Evolutionary conservation across 2,113 vertebrate genomes (phyloP), one percentile per base, ranked within the genome.

Genomic region (Strigops habroptila): DNA sequence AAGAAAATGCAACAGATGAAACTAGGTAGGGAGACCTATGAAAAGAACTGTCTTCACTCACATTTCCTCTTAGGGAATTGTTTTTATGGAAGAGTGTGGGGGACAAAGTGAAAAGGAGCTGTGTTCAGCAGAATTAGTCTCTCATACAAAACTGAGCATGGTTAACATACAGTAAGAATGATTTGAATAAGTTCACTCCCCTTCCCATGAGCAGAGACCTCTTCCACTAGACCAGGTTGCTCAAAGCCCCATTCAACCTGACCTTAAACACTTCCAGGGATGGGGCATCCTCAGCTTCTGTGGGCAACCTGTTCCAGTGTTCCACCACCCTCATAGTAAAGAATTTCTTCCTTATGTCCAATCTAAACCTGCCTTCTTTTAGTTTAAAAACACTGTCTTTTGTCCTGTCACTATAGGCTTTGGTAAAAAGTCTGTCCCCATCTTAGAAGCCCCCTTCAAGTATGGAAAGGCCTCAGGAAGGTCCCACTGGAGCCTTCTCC

Each of bases 261-360:
- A 4, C 10, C 10, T 3, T 59, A 25, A 65, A 51, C 0, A 0
- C 0, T 77, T 81, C 30, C 18, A 52, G 4, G 7, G 11, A 73
- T 13, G 18, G 52, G 6, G 6, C 14, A 71, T 6, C 46, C n/a
- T 68, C 11, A 52, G 0, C 3, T 6, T 46, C 63, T 63, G 33
- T 11, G 7, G 7, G 19, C 4, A 84, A 37, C 14, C 4, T 43
- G 19, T 77, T 74, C 21, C 46, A 17, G 5, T 22, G 22, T 12
- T 4, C 55, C 2, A 4, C 6, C 25, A 57, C 3, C 0, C 7
- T 27, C 18, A 55, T 1, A 46, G 25, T 12, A 68, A 68, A 86
- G 60, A 57, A 35, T 18, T 13, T 57, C 19, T 63, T 78, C 5
- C 3, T 78, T 57, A 9, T 41, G 15, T 68, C 14, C 18, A 53